These are phyloP conservation scores for Eueides isabella DNA, from an alignment of 1,140 invertebrate species.

Conservation along the genomic window DNA sequence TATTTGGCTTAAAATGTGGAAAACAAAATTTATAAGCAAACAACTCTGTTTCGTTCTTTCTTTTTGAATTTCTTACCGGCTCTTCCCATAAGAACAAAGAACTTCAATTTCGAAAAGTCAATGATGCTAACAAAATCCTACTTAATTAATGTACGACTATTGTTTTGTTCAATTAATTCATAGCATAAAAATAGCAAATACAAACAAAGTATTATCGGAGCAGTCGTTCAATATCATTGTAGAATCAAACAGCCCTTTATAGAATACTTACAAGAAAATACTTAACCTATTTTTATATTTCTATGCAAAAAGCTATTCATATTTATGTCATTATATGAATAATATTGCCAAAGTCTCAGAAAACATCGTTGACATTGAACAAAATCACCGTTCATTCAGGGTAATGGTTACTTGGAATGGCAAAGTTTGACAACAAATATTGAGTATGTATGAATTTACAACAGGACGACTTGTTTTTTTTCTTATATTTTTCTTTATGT, in stretches of 20 bases:
- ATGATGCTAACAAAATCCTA: no score
- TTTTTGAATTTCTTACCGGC: no score
- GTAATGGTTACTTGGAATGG: constrained; percentile 26
- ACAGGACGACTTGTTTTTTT: constrained; percentile 61
- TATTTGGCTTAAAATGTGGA: no score
- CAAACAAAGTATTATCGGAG: neutral
- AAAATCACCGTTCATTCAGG: constrained; percentile 20
- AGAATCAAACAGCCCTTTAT: neutral
- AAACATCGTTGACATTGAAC: constrained; percentile 22
- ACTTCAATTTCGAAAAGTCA: no score
- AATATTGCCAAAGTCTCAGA: neutral
- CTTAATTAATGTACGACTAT: no score
- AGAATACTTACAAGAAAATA: neutral
- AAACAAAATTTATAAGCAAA: no score
- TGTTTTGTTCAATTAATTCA: no score
- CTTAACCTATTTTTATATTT: neutral
- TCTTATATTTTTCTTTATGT: constrained; percentile 20
- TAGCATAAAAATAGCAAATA: neutral
- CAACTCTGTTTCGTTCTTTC: no score
- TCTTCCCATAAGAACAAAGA: no score
- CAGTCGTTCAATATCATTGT: neutral
- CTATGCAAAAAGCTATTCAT: neutral
- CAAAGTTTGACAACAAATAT: constrained; percentile 42
- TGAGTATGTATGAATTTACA: constrained; percentile 44
- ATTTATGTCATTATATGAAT: neutral